Base-by-base conservation (phyloP, 2,113 vertebrate species). In the Xiphophorus maculatus region DNA sequence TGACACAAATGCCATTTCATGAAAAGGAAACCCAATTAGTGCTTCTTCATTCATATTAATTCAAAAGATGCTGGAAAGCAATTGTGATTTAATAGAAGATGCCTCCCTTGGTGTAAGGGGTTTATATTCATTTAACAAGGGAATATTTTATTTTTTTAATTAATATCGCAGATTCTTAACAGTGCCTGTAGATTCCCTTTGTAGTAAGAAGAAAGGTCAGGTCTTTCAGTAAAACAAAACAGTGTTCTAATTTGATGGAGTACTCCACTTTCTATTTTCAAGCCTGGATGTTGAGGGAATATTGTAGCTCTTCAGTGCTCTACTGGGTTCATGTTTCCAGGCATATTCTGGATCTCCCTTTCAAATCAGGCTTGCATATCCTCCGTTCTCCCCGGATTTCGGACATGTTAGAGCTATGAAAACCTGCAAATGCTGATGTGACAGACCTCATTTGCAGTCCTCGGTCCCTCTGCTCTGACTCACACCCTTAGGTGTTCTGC, bases 381-480 rank as follows among this genome's bases (percentile, higher is more conserved):
- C 63, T 64, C 73, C 6, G 25, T 76, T 84, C 84, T 84, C 74
- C 14, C 17, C 8, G 87, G 81, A 87, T 87, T 84, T 80, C 13
- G 76, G 81, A 84, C 73, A 84, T 76, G 87, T 84, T 84, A 67
- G 30, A 83, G 76, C 79, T 73, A 85, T 86, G 82, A 88, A 89
- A 87, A 89, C 88, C 88, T 84, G 84, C 85, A 82, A 85, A 85
- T 79, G 75, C 76, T 74, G 80, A 84, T 86, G 88, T 85, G 85
- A 85, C 85, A 88, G 86, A 87, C 80, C 77, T 88, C 80, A 87
- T 91, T 90, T 89, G 87, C 85, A 81, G 88, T 73, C 74, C 25
- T 81, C 54, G 64, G 81, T 83, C 83, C 79, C 76, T 35, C 28
- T 3, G 60, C 91, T 80, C 71, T 83, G 81, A 81, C 85, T 84